A percentile compares a stretch with the other conserved stretches of the same genome.
Evolutionary conservation across 2,888 invertebrate species (phyloP).

Genomic region (Callyntrura sp.): DNA sequence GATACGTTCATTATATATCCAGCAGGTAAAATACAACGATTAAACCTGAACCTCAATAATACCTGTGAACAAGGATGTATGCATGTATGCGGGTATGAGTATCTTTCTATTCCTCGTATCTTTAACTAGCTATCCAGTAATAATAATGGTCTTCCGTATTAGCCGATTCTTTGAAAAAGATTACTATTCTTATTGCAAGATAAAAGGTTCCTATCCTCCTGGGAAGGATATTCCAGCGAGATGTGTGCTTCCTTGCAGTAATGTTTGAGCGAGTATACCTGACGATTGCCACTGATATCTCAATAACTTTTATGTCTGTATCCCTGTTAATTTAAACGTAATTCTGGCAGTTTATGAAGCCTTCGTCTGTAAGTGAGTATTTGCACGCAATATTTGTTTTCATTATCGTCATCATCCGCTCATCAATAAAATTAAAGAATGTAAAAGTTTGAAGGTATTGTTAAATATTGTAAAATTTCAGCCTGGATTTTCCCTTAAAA

Average conservation of each 20-base stretch:
- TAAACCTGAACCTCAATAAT: neutral
- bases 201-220: neutral
- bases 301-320: constrained; percentile 56
- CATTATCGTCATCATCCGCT: neutral
- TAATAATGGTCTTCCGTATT: constrained; percentile 39
- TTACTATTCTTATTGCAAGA: neutral
- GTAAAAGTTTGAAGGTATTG: neutral
- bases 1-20: no score
- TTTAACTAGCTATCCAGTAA: no score
- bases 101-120: no score
- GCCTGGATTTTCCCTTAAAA: neutral
- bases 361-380: neutral
- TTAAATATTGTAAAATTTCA: neutral
- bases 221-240: neutral
- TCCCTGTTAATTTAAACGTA: constrained; percentile 45
- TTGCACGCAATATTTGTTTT: constrained; percentile 18
- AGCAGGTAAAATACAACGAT: no score
- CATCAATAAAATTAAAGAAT: neutral
- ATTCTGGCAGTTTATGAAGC: constrained; percentile 21
- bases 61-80: neutral
- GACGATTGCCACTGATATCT: constrained; percentile 39
- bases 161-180: neutral
- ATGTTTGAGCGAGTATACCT: no score
- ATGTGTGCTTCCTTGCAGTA: neutral
- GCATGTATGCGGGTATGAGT: no score